Conservation (phyloP, 2,888 invertebrate genomes). For the Tortricodes alternella region DNA sequence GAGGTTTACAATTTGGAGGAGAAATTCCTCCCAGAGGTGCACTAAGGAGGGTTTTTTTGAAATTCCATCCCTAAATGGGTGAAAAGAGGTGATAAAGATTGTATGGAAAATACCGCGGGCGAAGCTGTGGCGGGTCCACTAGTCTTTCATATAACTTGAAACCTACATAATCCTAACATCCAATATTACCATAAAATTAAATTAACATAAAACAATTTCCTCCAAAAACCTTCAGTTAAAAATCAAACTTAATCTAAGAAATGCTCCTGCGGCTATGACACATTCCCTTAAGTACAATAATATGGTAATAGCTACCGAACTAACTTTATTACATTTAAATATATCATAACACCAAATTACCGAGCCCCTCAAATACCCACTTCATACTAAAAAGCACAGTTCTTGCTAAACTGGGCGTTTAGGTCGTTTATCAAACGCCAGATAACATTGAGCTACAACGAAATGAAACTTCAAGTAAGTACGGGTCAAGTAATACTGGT, state of each 20-base stretch:
- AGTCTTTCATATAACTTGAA: background rate
- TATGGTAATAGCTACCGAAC: slow-evolving; percentile 60
- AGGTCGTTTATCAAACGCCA: slow-evolving; percentile 29
- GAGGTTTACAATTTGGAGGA: no score
- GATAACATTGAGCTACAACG: slow-evolving; percentile 9
- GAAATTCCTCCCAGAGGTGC: no score
- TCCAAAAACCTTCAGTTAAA: slow-evolving; percentile 43
- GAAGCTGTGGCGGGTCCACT: no score
- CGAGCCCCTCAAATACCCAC: background rate
- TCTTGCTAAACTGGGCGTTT: slow-evolving; percentile 17
- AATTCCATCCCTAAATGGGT: no score
- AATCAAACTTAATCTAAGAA: slow-evolving; percentile 59
- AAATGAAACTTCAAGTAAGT: background rate
- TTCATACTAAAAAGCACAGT: background rate
- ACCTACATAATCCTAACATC: slow-evolving; percentile 10
- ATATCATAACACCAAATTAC: slow-evolving; percentile 10
- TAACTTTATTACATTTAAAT: slow-evolving; percentile 35
- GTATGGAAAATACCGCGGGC: no score
- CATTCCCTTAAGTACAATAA: slow-evolving; percentile 51
- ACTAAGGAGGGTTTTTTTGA: no score
- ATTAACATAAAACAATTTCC: slow-evolving; percentile 33
- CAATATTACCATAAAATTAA: slow-evolving; percentile 11
- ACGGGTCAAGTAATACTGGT: slow-evolving; percentile 31
- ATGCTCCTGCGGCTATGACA: slow-evolving; percentile 62
- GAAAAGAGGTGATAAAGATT: no score